Conservation (phyloP, 2,113 vertebrate species). For the Condylura cristata region DNA sequence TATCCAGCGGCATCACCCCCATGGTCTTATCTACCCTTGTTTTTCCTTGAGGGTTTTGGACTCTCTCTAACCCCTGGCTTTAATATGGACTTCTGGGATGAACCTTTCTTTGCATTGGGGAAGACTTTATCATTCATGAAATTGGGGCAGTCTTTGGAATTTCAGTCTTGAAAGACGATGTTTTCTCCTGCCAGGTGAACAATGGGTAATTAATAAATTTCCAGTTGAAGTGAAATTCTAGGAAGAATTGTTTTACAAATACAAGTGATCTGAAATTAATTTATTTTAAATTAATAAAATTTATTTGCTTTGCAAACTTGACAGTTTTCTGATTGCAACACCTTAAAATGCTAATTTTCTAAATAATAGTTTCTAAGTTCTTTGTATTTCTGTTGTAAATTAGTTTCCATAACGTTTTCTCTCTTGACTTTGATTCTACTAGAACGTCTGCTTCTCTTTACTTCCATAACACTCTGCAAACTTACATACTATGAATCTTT, state of each 20-base stretch:
- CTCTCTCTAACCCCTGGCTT: background rate
- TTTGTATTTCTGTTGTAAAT: constrained; percentile 10
- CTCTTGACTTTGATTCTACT: background rate
- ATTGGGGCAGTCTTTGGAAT: background rate
- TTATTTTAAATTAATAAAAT: constrained; percentile 28
- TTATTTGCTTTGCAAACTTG: background rate
- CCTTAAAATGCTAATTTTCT: constrained; percentile 8
- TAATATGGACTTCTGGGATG: background rate
- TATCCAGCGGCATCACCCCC: background rate
- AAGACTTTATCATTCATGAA: background rate
- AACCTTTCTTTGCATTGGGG: background rate
- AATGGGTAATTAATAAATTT: background rate
- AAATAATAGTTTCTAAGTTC: constrained; percentile 5
- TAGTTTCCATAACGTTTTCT: background rate
- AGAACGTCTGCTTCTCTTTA: background rate
- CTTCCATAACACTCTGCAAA: background rate
- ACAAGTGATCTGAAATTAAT: background rate
- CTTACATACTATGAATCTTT: background rate
- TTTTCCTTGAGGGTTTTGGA: background rate
- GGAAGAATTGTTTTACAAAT: background rate
- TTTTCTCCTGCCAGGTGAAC: background rate
- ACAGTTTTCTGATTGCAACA: background rate
- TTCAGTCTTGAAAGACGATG: background rate
- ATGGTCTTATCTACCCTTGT: background rate
- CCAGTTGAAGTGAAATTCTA: background rate